Evolutionary conservation across 2,113 vertebrate genomes (phyloP).

Genomic region (Gnathonemus echidnorhynchus): DNA sequence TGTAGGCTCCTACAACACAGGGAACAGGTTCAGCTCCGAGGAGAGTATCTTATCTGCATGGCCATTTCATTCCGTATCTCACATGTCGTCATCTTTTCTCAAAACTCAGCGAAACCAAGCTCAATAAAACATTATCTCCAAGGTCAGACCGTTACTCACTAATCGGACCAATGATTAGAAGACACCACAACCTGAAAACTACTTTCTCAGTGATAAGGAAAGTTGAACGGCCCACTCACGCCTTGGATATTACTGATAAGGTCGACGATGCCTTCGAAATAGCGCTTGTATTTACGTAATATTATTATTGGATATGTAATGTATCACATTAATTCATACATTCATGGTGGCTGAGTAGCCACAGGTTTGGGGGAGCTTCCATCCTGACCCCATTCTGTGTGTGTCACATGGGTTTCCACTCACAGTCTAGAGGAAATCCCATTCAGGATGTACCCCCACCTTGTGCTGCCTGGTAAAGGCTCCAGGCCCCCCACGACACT

Average conservation of each 20-base stretch:
- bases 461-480: not conserved
- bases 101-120: conserved; percentile 52
- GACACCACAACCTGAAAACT: conserved; percentile 25
- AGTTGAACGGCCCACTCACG: not conserved
- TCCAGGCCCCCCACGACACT: not conserved
- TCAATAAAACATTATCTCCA: conserved; percentile 62
- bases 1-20: not conserved
- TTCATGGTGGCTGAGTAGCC: not conserved
- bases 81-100: conserved; percentile 49
- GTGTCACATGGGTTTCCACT: not conserved
- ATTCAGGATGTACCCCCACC: not conserved
- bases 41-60: conserved; percentile 63
- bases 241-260: not conserved
- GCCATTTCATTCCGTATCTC: conserved; percentile 52
- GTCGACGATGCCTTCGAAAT: not conserved
- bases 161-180: conserved; percentile 42
- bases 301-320: not conserved
- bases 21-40: conserved; percentile 32
- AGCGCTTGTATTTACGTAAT: not conserved
- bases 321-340: not conserved
- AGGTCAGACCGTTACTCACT: conserved; percentile 43
- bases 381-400: not conserved
- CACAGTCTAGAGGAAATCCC: not conserved
- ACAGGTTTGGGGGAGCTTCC: not conserved
- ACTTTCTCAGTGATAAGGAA: conserved; percentile 14